A percentile compares a stretch with the other conserved stretches of the same genome.
Evolutionary conservation across 2,113 vertebrate genomes (phyloP).

Genomic region (Equus quagga): DNA sequence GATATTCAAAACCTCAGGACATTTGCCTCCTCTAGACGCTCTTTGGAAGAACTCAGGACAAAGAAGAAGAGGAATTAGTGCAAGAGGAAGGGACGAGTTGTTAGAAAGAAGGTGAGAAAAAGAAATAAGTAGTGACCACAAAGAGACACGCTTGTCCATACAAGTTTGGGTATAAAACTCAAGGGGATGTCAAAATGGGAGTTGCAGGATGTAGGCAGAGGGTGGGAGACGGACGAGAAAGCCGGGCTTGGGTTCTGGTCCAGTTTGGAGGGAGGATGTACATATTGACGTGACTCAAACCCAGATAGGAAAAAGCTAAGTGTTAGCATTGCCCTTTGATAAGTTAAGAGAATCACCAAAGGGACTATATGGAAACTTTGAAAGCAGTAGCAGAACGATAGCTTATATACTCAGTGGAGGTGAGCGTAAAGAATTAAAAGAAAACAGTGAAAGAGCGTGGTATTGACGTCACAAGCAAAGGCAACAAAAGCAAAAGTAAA

Average conservation of each 20-base stretch:
- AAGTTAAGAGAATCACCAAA: not conserved
- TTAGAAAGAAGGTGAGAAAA: not conserved
- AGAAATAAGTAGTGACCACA: not conserved
- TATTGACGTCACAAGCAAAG: not conserved
- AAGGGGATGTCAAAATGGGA: not conserved
- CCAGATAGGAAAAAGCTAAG: not conserved
- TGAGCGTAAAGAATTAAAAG: not conserved
- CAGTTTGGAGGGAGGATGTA: not conserved
- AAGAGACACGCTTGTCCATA: not conserved
- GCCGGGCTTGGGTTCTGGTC: not conserved
- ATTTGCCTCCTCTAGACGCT: not conserved
- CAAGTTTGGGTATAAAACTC: not conserved
- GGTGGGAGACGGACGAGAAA: not conserved
- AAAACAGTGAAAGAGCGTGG: not conserved
- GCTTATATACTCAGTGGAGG: not conserved
- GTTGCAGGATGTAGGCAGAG: not conserved
- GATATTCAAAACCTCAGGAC: not conserved
- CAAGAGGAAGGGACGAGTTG: not conserved
- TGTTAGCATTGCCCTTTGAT: not conserved
- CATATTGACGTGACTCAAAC: not conserved
- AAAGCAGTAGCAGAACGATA: not conserved
- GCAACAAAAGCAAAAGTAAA: not conserved
- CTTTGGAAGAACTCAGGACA: not conserved
- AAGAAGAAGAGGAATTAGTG: not conserved
- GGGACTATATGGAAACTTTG: not conserved